Evolutionary conservation across 2,797 vertebrate species (phyloP).

Genomic region (Columba guinea): DNA sequence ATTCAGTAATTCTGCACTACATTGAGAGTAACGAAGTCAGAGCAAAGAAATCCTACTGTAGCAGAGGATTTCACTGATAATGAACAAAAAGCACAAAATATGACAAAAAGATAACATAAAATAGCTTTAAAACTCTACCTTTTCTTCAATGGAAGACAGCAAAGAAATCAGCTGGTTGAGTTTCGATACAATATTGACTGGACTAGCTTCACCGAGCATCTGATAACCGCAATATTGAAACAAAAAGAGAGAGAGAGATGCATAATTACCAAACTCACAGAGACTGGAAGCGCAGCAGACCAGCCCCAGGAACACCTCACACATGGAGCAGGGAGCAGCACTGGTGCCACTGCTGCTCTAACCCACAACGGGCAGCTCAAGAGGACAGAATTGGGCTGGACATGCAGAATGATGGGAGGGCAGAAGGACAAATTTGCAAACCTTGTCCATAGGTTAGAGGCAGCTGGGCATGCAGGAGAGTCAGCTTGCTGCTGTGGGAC

Average conservation of each 20-base stretch:
- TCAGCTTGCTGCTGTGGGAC: background rate
- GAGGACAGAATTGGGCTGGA: background rate
- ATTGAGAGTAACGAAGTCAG: background rate
- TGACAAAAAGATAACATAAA: background rate
- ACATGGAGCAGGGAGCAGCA: background rate
- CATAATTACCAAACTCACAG: background rate
- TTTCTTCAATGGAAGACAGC: constrained; percentile 93
- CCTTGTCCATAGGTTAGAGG: background rate
- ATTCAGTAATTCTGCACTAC: background rate
- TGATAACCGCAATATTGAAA: constrained; percentile 48
- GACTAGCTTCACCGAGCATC: constrained; percentile 80
- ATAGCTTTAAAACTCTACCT: constrained; percentile 77
- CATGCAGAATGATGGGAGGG: background rate
- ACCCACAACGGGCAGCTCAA: background rate
- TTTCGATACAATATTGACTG: constrained; percentile 78
- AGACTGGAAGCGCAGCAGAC: background rate
- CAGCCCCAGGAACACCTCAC: background rate
- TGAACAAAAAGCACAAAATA: background rate
- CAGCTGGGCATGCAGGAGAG: background rate
- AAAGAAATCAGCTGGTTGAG: constrained; percentile 90
- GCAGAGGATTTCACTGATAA: background rate
- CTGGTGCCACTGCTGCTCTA: background rate
- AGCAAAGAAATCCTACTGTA: background rate
- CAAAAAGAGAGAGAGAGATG: background rate
- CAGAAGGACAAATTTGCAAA: background rate